Evolutionary conservation across 2,888 invertebrate genomes (phyloP).

Genomic region (Mamestra brassicae): DNA sequence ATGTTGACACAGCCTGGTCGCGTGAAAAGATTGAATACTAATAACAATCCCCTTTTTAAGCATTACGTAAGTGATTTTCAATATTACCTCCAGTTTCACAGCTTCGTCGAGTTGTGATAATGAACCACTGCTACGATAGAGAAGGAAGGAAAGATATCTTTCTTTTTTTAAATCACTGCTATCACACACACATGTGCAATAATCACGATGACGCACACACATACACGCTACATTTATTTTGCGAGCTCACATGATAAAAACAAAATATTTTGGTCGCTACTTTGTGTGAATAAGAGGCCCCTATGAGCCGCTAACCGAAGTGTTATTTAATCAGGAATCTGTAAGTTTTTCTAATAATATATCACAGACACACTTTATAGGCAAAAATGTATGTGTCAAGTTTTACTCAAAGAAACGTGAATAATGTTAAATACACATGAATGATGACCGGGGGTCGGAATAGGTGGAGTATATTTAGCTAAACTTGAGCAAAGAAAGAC

Average conservation of each 20-base stretch:
- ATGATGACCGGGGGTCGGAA: neutral
- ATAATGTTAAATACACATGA: neutral
- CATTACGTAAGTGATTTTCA: neutral
- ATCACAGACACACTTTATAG: neutral
- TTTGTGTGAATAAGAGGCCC: neutral
- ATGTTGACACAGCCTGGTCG: neutral
- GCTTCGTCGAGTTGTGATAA: slow-evolving; percentile 58
- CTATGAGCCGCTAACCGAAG: neutral
- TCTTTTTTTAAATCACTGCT: slow-evolving; percentile 38
- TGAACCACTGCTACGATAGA: slow-evolving; percentile 40
- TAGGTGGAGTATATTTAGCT: neutral
- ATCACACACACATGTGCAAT: slow-evolving; percentile 46
- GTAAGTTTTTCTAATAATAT: neutral
- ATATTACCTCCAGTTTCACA: slow-evolving; percentile 42
- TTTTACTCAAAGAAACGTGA: neutral
- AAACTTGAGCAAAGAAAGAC: neutral
- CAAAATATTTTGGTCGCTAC: neutral
- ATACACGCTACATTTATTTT: slow-evolving; percentile 76
- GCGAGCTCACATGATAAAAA: slow-evolving; percentile 58
- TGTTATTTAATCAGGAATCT: neutral
- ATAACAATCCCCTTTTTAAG: neutral
- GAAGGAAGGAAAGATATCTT: slow-evolving; percentile 2
- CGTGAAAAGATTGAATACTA: neutral
- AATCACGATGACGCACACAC: slow-evolving; percentile 61
- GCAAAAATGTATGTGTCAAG: neutral